A percentile compares a stretch with the other conserved stretches of the same genome.
Evolutionary conservation across 1,140 invertebrate species (phyloP).

Genomic region (Drosophila punjabiensis): DNA sequence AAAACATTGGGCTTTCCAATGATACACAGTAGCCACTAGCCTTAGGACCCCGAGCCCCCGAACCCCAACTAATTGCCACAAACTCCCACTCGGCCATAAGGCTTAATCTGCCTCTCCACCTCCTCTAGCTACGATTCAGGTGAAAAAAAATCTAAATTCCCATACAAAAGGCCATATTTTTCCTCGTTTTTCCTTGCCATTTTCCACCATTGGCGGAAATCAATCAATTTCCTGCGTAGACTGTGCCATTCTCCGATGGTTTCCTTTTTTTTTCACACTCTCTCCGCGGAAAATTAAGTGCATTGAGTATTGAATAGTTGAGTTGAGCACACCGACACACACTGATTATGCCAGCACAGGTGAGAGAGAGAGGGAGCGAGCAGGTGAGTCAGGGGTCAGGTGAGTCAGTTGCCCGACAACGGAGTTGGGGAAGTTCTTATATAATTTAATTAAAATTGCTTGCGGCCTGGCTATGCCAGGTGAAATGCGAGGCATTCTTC

Average conservation of each 20-base stretch:
- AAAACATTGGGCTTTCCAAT: constrained; percentile 49
- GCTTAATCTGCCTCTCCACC: neutral
- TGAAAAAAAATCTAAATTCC: constrained; percentile 10
- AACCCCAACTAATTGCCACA: constrained; percentile 32
- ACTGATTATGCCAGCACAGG: constrained; percentile 24
- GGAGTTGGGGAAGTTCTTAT: constrained; percentile 19
- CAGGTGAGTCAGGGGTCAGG: neutral
- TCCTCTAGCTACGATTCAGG: neutral
- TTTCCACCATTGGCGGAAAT: constrained; percentile 56
- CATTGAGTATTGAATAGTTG: constrained; percentile 35
- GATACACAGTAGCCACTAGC: constrained; percentile 12
- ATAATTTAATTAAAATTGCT: constrained; percentile 45
- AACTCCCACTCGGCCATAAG: neutral
- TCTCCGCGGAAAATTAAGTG: constrained; percentile 19
- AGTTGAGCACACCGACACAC: constrained; percentile 1
- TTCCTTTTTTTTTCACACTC: constrained; percentile 26
- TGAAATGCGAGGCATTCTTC: constrained; percentile 24
- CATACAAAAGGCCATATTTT: constrained; percentile 41
- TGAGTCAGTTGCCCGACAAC: neutral
- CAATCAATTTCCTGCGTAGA: constrained; percentile 82
- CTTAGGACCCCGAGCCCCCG: neutral
- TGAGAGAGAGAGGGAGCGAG: neutral
- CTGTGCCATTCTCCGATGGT: constrained; percentile 40
- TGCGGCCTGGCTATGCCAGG: neutral
- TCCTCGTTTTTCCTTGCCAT: constrained; percentile 30